Evolutionary conservation across 2,888 invertebrate species (phyloP).

Genomic region (Rotaria magnacalcarata): DNA sequence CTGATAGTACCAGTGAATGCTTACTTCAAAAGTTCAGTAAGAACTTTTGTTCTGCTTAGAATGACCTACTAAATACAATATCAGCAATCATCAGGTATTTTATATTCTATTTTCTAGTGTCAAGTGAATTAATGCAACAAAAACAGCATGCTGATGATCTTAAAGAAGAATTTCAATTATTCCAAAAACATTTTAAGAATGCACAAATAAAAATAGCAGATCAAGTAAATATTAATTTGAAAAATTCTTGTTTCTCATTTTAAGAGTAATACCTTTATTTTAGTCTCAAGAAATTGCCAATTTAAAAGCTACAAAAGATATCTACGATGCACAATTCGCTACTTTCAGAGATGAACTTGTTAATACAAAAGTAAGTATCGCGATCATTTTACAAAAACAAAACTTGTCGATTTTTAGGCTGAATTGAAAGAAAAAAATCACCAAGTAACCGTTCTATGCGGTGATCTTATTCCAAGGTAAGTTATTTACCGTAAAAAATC

Average conservation of each 20-base stretch:
- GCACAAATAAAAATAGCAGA: not conserved
- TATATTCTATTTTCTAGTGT: slow-evolving; percentile 51
- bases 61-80: too few species aligned
- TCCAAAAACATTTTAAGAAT: not conserved
- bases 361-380: not conserved
- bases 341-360: not conserved
- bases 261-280: not conserved
- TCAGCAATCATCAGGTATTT: too few species aligned
- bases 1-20: too few species aligned
- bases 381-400: not conserved
- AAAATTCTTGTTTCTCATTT: not conserved
- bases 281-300: not conserved
- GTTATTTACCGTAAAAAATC: not conserved
- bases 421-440: not conserved
- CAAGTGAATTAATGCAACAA: slow-evolving; percentile 58
- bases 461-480: slow-evolving; percentile 21
- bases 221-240: slow-evolving; percentile 38
- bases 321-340: not conserved
- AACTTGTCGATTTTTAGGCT: not conserved
- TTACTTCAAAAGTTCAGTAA: too few species aligned
- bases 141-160: slow-evolving; percentile 56
- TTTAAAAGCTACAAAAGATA: slow-evolving; percentile 15
- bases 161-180: slow-evolving; percentile 47
- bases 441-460: not conserved
- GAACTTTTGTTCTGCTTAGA: too few species aligned